Base-by-base conservation (phyloP, 1,140 invertebrate genomes). In the Acromyrmex heyeri region DNA sequence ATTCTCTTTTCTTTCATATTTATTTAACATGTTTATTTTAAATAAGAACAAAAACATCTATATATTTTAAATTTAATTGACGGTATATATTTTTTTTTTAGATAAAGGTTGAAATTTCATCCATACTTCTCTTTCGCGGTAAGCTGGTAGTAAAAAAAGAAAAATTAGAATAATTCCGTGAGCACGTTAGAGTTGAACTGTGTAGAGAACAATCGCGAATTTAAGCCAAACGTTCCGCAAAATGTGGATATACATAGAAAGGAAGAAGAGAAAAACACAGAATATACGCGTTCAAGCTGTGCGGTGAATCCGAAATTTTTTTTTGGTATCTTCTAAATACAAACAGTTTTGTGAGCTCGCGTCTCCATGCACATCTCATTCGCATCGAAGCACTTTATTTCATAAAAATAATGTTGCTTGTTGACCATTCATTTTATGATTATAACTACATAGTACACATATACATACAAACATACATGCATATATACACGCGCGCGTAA, bases 211-310 rank as follows among this genome's bases (percentile, higher is more conserved):
- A 65, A 34, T 79, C 24, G 24, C n/a, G 12, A 50, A 12, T 77
- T 77, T 77, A 21, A 12, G 6, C 8, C 34, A 59, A 61, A 14
- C 21, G 27, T 64, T 57, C 5, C 21, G 16, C 2, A 38, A 69
- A 55, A 57, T 1, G 21, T 53, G n/a, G 16, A 18, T 21, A 38
- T 69, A 69, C 30, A 5, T 38, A 70, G 21, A 48, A 55, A 53
- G 34, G 53, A 16, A 81, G 4, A 38, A 4, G 12, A 27, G 21
- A 18, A 73, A 44, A 24, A 48, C 2, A 50, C 14, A 24, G 2
- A 61, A 70, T 62, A 86, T 38, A 59, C 64, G 27, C 69, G 57
- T 73, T 75, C 61, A 89, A 87, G 81, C 85, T 91, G 87, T 89
- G 77, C 81, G 82, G 78, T 91, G 12, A 12, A 75, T 91, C 44